These are phyloP conservation scores for Sphenopsis melanotis DNA, from an alignment of 2,797 vertebrate species.

Conservation along the genomic window DNA sequence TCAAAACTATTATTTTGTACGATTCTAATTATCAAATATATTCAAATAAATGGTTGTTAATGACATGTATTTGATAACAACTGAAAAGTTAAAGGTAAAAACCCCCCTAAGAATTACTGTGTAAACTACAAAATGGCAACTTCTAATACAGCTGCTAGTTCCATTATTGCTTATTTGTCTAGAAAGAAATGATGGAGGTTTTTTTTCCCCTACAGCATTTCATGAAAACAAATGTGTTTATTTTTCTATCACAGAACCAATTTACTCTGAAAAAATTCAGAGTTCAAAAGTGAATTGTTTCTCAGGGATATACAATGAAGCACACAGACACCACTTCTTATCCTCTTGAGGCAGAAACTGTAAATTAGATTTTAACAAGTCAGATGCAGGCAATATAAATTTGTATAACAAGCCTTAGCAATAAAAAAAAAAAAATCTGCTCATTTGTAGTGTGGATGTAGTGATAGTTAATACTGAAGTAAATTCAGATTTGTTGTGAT, in stretches of 20 bases:
- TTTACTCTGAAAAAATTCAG: conserved; percentile 36
- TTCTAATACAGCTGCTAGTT: not conserved
- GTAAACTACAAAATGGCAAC: not conserved
- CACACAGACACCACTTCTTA: conserved; percentile 23
- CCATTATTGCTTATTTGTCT: not conserved
- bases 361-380: conserved; percentile 67
- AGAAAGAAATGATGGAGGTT: not conserved
- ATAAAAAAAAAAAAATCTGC: not conserved
- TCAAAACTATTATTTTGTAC: not conserved
- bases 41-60: not conserved
- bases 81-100: not conserved
- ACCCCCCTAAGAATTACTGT: accelerated
- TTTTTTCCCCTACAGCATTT: not conserved
- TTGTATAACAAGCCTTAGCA: conserved; percentile 23
- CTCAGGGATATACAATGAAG: conserved; percentile 31
- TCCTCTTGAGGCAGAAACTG: conserved; percentile 51
- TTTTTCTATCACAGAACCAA: conserved; percentile 56
- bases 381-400: conserved; percentile 43
- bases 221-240: conserved; percentile 50
- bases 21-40: not conserved
- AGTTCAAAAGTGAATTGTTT: conserved; percentile 59
- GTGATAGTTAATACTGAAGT: not conserved
- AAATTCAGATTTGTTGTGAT: not conserved
- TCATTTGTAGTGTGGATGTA: not conserved
- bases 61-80: not conserved